Conservation (phyloP, 2,797 vertebrate species). For the Megalops cyprinoides region DNA sequence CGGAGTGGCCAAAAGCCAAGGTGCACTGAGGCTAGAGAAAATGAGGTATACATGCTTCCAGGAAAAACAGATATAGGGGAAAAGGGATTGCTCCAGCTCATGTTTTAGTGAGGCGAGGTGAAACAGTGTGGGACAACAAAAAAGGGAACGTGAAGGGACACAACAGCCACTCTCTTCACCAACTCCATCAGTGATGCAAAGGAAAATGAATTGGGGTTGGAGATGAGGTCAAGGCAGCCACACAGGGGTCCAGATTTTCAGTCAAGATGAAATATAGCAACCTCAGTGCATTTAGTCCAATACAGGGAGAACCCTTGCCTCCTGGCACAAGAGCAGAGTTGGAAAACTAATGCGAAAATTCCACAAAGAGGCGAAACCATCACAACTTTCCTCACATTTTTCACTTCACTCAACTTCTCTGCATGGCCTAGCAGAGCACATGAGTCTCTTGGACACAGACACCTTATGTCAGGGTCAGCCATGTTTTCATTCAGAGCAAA, state of each 20-base stretch:
- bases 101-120: conserved; percentile 15
- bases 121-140: background rate
- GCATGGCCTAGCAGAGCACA: background rate
- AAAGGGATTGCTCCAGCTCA: background rate
- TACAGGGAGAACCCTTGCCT: background rate
- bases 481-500: too few relatives aligned
- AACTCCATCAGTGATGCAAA: conserved; percentile 26
- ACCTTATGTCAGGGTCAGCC: background rate
- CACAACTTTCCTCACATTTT: background rate
- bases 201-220: conserved; percentile 38
- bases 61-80: background rate
- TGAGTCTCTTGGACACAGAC: background rate
- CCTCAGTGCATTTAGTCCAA: background rate
- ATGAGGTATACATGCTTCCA: background rate
- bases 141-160: background rate
- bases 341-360: background rate
- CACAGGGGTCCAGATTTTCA: conserved; percentile 55
- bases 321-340: background rate
- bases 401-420: background rate
- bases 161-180: background rate
- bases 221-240: conserved; percentile 61
- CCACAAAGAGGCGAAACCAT: background rate
- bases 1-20: background rate
- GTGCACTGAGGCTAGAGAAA: background rate
- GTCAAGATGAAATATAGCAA: conserved; percentile 46